phyloP scores from a whole-genome alignment of 2,113 vertebrate species.

The Shinisaurus crocodilurus region DNA sequence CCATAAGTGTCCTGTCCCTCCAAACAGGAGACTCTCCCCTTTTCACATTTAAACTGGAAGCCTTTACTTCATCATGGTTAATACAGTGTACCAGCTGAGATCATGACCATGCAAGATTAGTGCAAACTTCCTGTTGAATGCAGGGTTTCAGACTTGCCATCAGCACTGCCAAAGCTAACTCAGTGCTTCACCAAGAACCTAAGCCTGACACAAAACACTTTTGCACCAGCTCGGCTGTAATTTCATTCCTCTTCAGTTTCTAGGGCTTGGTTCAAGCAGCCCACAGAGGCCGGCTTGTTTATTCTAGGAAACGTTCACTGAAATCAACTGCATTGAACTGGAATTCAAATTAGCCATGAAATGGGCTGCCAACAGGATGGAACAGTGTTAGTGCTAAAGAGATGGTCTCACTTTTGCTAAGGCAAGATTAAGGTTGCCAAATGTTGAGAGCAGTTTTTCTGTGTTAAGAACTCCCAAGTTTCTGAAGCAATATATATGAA shows the following conservation, averaged over 20 bases:
- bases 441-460: background rate
- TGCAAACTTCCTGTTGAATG: conserved; percentile 37
- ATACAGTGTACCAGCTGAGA: background rate
- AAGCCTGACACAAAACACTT: background rate
- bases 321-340: background rate
- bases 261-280: conserved; percentile 25
- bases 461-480: background rate
- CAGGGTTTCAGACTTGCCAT: conserved; percentile 30
- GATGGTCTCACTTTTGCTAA: conserved; percentile 46
- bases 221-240: conserved; percentile 11
- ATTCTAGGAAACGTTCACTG: background rate
- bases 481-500: accelerated
- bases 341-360: conserved; percentile 39
- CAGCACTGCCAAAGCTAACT: background rate
- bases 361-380: conserved; percentile 35
- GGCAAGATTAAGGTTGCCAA: background rate
- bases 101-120: conserved; percentile 69
- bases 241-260: background rate
- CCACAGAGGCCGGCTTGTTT: conserved; percentile 24
- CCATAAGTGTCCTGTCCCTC: background rate
- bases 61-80: conserved; percentile 50
- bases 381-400: conserved; percentile 46
- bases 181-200: background rate
- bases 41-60: conserved; percentile 23
- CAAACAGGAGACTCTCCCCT: background rate